Conservation (phyloP, 1,140 invertebrate species). For the Caenorhabditis briggsae region DNA sequence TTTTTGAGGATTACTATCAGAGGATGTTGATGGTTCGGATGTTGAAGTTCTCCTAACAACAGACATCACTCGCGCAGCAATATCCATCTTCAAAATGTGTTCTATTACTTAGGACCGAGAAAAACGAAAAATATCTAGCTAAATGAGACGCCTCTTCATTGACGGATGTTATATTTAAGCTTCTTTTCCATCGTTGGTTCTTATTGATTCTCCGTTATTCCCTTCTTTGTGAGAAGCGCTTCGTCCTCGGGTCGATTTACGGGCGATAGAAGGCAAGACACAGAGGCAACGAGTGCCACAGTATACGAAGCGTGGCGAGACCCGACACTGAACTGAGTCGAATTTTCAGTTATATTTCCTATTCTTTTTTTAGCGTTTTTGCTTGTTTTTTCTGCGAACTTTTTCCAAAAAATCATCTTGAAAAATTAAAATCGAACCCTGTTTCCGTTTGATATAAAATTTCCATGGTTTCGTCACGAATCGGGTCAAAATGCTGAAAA, state of each 20-base stretch:
- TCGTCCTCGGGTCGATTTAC: background rate
- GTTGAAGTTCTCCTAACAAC: background rate
- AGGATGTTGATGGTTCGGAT: background rate
- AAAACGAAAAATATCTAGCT: background rate
- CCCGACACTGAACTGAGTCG: background rate
- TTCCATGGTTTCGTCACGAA: no score
- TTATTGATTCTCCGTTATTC: constrained; percentile 49
- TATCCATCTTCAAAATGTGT: background rate
- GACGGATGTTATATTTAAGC: constrained; percentile 12
- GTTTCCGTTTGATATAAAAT: background rate
- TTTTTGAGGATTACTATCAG: constrained; percentile 24
- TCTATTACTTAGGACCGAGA: no score
- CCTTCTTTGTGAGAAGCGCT: background rate
- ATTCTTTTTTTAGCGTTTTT: background rate
- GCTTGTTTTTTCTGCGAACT: background rate
- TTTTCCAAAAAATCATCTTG: background rate
- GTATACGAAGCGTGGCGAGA: constrained; percentile 5
- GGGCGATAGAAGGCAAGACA: background rate
- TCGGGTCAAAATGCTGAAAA: no score
- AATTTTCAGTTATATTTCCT: constrained; percentile 1
- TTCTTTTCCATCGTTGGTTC: constrained; percentile 5
- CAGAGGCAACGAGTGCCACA: constrained; percentile 32
- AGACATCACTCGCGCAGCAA: constrained; percentile 12
- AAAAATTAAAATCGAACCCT: background rate
- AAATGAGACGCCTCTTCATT: background rate